Evolutionary conservation across 2,113 vertebrate species (phyloP).

Genomic region (Tichodroma muraria): DNA sequence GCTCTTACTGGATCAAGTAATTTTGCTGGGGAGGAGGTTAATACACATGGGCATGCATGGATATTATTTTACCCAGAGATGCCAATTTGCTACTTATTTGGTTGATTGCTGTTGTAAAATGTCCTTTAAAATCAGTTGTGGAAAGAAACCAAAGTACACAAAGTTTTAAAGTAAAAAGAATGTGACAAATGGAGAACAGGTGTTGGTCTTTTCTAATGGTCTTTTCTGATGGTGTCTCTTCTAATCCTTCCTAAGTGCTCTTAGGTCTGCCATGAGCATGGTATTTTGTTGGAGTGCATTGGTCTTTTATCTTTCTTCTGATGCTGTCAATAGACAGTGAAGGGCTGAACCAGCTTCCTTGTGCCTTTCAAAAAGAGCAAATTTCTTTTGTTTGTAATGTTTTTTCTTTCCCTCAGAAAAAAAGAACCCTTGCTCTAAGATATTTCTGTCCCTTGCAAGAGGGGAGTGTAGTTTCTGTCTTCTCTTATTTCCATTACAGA

Average conservation of each 20-base stretch:
- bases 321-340: not conserved
- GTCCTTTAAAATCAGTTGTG: not conserved
- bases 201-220: too few species aligned
- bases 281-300: not conserved
- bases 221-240: not conserved
- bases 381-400: not conserved
- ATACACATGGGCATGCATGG: not conserved
- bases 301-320: not conserved
- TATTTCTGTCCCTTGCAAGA: not conserved
- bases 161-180: not conserved
- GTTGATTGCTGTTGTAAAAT: not conserved
- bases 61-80: not conserved
- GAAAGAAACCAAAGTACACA: not conserved
- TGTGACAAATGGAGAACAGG: not conserved
- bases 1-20: not conserved
- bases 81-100: not conserved
- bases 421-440: not conserved
- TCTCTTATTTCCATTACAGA: constrained; percentile 13
- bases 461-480: not conserved
- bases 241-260: not conserved
- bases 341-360: not conserved
- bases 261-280: not conserved
- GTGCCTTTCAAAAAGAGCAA: not conserved
- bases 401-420: not conserved
- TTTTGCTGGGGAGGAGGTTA: not conserved